Evolutionary conservation across 2,797 vertebrate species (phyloP).

Genomic region (Naso thynnoides): DNA sequence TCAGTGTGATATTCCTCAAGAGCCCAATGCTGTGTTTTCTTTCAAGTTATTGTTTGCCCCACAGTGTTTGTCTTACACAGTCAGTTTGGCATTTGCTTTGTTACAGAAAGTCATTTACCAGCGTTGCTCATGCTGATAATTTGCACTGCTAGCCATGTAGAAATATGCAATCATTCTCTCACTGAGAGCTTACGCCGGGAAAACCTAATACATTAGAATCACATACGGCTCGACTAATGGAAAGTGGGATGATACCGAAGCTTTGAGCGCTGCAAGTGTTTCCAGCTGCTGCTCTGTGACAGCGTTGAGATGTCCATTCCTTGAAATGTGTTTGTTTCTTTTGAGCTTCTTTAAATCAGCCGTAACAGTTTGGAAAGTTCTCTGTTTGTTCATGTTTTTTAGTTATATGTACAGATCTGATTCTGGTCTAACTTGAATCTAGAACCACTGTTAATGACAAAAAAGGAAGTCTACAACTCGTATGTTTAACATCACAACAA

Average conservation of each 20-base stretch:
- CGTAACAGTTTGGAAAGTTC: constrained; percentile 6
- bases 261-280: constrained; percentile 51
- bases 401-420: neutral
- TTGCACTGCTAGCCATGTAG: constrained; percentile 76
- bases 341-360: constrained; percentile 20
- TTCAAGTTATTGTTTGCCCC: constrained; percentile 67
- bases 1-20: constrained; percentile 59
- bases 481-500: neutral
- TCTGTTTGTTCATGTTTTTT: constrained; percentile 18
- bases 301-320: constrained; percentile 47
- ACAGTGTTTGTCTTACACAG: constrained; percentile 66
- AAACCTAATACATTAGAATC: constrained; percentile 69
- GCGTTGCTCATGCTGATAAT: constrained; percentile 72
- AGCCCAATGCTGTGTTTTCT: constrained; percentile 50
- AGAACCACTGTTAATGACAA: constrained; percentile 4
- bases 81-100: constrained; percentile 69
- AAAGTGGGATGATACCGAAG: constrained; percentile 64
- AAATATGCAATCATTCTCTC: constrained; percentile 80
- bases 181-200: constrained; percentile 73
- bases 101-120: constrained; percentile 72
- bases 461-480: neutral
- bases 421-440: neutral
- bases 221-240: constrained; percentile 76
- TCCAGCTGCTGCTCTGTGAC: constrained; percentile 43
- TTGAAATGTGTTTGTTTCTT: constrained; percentile 41